Conservation (phyloP, 2,888 invertebrate species). For the Ennomos quercinarius region DNA sequence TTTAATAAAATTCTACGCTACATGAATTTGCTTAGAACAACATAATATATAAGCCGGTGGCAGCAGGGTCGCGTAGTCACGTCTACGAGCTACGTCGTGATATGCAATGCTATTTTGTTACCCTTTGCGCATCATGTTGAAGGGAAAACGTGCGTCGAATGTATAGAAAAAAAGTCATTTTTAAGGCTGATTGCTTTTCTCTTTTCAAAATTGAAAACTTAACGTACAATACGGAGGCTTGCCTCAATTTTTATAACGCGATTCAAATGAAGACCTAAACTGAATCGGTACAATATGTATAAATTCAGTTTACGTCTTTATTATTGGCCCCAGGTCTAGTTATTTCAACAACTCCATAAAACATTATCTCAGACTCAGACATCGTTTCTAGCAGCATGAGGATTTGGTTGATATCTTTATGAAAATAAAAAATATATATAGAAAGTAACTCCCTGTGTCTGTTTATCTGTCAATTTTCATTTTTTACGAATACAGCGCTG, state of each 20-base stretch:
- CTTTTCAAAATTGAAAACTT: slow-evolving; percentile 17
- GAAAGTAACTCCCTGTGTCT: too few species aligned
- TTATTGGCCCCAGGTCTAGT: too few species aligned
- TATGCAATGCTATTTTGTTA: slow-evolving; percentile 33
- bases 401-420: too few species aligned
- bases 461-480: too few species aligned
- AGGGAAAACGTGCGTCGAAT: slow-evolving; percentile 26
- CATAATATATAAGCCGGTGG: slow-evolving; percentile 20
- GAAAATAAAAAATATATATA: too few species aligned
- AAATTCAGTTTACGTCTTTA: too few species aligned
- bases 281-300: neutral
- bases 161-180: slow-evolving; percentile 24
- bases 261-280: neutral
- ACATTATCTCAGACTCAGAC: too few species aligned
- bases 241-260: neutral
- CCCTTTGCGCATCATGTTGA: slow-evolving; percentile 17
- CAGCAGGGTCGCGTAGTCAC: slow-evolving; percentile 14
- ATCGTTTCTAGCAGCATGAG: too few species aligned
- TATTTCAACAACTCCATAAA: too few species aligned
- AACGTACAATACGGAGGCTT: neutral
- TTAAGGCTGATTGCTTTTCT: slow-evolving; percentile 18
- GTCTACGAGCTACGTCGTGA: slow-evolving; percentile 21
- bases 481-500: too few species aligned
- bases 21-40: slow-evolving; percentile 33
- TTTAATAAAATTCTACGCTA: slow-evolving; percentile 32